Conservation (phyloP, 2,888 invertebrate genomes). For the Melanargia galathea region DNA sequence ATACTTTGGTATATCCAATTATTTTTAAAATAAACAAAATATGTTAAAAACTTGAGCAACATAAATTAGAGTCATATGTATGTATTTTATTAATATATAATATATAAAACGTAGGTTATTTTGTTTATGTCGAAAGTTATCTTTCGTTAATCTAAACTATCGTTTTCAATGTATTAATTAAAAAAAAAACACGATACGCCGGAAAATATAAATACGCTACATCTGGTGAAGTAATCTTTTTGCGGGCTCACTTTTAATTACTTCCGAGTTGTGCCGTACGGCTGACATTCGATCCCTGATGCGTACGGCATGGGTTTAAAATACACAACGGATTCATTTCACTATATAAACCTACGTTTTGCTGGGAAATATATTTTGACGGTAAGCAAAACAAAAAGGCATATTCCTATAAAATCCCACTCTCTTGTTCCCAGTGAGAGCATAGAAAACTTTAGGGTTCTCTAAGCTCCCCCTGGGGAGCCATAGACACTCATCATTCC, state of each 20-base stretch:
- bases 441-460: too few species aligned
- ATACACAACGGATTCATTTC: conserved; percentile 7
- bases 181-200: background rate
- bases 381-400: conserved; percentile 4
- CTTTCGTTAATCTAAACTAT: too few species aligned
- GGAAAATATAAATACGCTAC: background rate
- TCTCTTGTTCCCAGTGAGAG: too few species aligned
- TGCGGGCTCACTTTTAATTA: conserved; percentile 10
- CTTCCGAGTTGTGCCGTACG: background rate
- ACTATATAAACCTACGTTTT: background rate
- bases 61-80: too few species aligned
- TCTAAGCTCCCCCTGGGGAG: too few species aligned
- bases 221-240: conserved; percentile 7
- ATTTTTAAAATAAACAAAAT: too few species aligned
- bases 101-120: background rate
- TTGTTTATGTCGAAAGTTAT: background rate
- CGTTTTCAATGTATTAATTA: background rate
- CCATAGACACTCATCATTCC: too few species aligned
- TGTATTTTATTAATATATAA: too few species aligned
- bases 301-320: conserved; percentile 3
- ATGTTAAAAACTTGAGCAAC: too few species aligned
- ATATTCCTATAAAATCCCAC: too few species aligned
- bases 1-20: too few species aligned
- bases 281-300: background rate
- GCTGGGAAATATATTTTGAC: background rate